Conservation (phyloP, 2,888 invertebrate genomes). For the Empis livida region DNA sequence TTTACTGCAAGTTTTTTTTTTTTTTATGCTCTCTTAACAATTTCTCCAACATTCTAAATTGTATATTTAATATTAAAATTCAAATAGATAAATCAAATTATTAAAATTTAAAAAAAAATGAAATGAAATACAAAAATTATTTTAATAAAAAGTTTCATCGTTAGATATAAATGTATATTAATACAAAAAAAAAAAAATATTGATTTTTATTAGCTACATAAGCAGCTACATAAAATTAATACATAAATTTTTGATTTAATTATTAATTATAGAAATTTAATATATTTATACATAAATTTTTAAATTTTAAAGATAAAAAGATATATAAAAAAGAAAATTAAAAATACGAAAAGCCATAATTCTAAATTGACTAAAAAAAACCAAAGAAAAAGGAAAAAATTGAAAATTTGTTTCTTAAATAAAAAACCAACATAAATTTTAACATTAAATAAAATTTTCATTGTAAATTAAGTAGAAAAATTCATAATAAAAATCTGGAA, state of each 20-base stretch:
- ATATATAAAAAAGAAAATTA: neutral
- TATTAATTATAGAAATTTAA: neutral
- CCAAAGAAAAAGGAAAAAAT: neutral
- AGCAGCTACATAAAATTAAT: no score
- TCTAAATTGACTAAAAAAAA: slow-evolving; percentile 17
- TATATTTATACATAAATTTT: slow-evolving; percentile 1
- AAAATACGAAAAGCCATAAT: slow-evolving; percentile 16
- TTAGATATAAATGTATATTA: no score
- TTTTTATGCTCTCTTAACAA: no score
- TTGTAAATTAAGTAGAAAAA: slow-evolving; percentile 1
- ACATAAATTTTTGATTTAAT: neutral
- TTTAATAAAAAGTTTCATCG: slow-evolving; percentile 1
- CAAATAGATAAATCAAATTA: slow-evolving; percentile 1
- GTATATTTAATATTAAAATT: no score
- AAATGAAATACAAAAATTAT: slow-evolving; percentile 8
- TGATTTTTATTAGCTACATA: no score
- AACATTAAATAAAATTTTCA: no score
- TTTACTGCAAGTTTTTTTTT: no score
- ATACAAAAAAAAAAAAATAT: no score
- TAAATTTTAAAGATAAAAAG: neutral
- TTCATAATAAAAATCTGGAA: neutral
- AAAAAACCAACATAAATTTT: slow-evolving; percentile 8
- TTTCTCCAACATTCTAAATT: no score
- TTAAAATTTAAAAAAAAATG: slow-evolving; percentile 9
- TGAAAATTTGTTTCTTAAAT: slow-evolving; percentile 1